Conservation (phyloP, 2,888 invertebrate genomes). For the Chrysomela aeneicollis region DNA sequence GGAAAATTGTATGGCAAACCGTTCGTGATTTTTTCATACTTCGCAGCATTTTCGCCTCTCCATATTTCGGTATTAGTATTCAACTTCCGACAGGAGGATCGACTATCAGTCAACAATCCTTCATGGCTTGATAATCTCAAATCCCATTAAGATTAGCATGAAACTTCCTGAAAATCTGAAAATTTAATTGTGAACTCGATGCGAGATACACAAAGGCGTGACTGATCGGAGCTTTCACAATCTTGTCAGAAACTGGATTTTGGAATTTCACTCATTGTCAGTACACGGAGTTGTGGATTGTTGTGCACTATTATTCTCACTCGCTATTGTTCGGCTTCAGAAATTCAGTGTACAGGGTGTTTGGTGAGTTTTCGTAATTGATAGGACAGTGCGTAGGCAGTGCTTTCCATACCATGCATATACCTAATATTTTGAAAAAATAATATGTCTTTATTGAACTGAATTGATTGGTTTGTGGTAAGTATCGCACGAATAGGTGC, state of each 20-base stretch:
- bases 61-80: not conserved
- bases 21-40: no score
- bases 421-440: no score
- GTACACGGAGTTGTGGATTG: not conserved
- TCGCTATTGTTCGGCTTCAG: not conserved
- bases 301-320: not conserved
- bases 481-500: no score
- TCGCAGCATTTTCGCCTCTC: no score
- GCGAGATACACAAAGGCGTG: conserved; percentile 5
- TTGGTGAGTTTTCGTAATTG: no score
- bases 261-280: not conserved
- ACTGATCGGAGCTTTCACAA: conserved; percentile 16
- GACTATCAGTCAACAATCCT: conserved; percentile 19
- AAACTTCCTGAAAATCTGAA: conserved; percentile 11
- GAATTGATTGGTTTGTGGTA: no score
- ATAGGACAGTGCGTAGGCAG: no score
- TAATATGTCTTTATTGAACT: no score
- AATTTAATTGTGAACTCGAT: conserved; percentile 18
- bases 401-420: no score
- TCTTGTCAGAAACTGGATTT: conserved; percentile 7
- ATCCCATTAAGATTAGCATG: conserved; percentile 14
- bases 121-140: conserved; percentile 21
- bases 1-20: no score
- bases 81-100: not conserved
- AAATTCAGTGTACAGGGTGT: not conserved